phyloP scores from a whole-genome alignment of 2,888 invertebrate genomes.

The Metacarcinus magister region DNA sequence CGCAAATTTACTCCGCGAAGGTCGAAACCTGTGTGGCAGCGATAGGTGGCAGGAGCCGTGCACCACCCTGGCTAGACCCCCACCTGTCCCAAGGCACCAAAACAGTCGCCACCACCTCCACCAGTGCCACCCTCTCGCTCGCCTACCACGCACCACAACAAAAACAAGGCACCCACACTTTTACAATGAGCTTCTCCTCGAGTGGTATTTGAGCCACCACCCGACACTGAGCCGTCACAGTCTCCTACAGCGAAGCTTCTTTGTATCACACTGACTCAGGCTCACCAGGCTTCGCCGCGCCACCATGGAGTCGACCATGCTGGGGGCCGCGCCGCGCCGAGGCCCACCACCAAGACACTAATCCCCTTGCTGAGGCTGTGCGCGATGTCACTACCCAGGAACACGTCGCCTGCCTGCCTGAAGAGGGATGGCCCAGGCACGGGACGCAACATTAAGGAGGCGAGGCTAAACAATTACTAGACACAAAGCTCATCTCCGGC shows the following conservation, averaged over 20 bases:
- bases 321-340: background rate
- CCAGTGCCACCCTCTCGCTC: background rate
- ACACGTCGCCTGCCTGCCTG: too few relatives aligned
- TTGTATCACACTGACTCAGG: slow-evolving; percentile 27
- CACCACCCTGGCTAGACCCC: background rate
- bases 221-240: slow-evolving; percentile 13
- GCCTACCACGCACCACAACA: slow-evolving; percentile 18
- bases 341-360: background rate
- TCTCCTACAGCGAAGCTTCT: slow-evolving; percentile 41
- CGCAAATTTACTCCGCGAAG: background rate
- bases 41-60: background rate
- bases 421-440: background rate
- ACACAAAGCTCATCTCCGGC: background rate
- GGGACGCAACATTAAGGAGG: background rate
- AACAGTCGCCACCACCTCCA: slow-evolving; percentile 41
- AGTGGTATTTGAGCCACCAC: slow-evolving; percentile 11
- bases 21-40: slow-evolving; percentile 21
- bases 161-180: slow-evolving; percentile 7
- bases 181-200: background rate
- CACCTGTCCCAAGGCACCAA: slow-evolving; percentile 36
- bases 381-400: background rate
- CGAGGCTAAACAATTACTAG: background rate
- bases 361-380: background rate
- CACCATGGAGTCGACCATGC: background rate
- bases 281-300: background rate